Conservation (phyloP, 2,113 vertebrate species). For the Alouatta palliata region DNA sequence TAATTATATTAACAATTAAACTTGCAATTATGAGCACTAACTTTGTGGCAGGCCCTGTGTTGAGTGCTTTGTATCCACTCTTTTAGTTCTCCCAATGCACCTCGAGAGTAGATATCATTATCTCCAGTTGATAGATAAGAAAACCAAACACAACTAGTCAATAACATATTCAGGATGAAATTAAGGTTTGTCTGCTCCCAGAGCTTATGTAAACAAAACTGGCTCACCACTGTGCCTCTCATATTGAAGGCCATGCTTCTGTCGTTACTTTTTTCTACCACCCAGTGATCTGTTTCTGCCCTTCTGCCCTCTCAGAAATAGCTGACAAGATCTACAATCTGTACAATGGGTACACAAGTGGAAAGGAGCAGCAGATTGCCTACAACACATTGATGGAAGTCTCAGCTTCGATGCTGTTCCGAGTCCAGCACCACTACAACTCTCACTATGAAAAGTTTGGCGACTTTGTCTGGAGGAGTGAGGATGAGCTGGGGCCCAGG, state of each 20-base stretch:
- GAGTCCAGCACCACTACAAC: constrained; percentile 98
- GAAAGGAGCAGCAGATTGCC: constrained; percentile 99
- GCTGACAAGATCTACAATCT: constrained; percentile 98
- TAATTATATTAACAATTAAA: not conserved
- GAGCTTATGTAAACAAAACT: not conserved
- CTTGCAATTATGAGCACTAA: not conserved
- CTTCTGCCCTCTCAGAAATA: constrained; percentile 85
- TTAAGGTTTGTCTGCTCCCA: not conserved
- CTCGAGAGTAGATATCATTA: not conserved
- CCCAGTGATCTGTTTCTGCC: not conserved
- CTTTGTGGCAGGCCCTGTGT: not conserved
- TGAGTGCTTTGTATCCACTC: not conserved
- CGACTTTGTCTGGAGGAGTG: constrained; percentile 98
- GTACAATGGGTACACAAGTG: constrained; percentile 98
- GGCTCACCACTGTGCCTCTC: not conserved
- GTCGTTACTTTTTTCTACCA: not conserved
- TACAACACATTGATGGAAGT: constrained; percentile 98
- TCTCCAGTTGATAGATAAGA: not conserved
- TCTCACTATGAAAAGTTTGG: constrained; percentile 99
- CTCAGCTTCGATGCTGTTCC: constrained; percentile 92
- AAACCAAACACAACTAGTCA: not conserved
- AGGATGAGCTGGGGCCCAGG: constrained; percentile 98
- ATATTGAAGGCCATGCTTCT: not conserved
- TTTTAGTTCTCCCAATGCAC: not conserved
- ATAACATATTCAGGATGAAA: not conserved